Evolutionary conservation across 2,888 invertebrate species (phyloP), one percentile per base, ranked within the genome.

Genomic region (Amblyjoppa fuscipennis): DNA sequence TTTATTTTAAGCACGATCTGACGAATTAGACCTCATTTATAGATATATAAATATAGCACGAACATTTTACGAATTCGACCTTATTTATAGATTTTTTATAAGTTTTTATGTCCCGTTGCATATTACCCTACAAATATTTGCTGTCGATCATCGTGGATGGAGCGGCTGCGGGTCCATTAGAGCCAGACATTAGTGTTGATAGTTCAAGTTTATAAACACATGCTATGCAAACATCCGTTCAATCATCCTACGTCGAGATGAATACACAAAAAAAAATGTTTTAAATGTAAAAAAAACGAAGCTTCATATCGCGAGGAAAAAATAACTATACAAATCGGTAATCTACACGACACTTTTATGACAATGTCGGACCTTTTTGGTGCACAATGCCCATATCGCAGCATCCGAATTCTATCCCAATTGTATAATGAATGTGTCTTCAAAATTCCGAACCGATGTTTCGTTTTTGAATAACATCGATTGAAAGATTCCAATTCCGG

Each of bases 151-250:
- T 68, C 31, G 56, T 16, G 61, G 69, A 81, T 74, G 61, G 31
- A 28, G 71, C 68, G 64, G 81, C 81, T 51, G 69, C 73, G 59
- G 45, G 45, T 81, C 78, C 77, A 84, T 84, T 81, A 84, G 71
- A 53, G 3, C 11, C 38, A 4, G 41, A n/a, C 28, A 68, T 75
- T 53, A 79, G 45, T 66, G 13, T n/a, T 20, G 9, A 31, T 49
- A 3, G n/a, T 49, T 66, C 16, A 20, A 45, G 13, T 49, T 41
- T 59, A 45, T n/a, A 28, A n/a, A n/a, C 20, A 38, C n/a, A 0
- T 25, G 38, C n/a, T 20, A 4, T 53, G 45, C 53, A 71, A 66
- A 79, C 64, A 71, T 71, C 16, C 34, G 49, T 78, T 70, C 59
- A 45, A 78, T 78, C 69, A 70, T 59, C 69, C 11, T 45, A 20